A percentile compares a stretch with the other conserved stretches of the same genome.
Conservation (phyloP, 2,113 vertebrate species). For the Protobothrops flavoviridis region DNA sequence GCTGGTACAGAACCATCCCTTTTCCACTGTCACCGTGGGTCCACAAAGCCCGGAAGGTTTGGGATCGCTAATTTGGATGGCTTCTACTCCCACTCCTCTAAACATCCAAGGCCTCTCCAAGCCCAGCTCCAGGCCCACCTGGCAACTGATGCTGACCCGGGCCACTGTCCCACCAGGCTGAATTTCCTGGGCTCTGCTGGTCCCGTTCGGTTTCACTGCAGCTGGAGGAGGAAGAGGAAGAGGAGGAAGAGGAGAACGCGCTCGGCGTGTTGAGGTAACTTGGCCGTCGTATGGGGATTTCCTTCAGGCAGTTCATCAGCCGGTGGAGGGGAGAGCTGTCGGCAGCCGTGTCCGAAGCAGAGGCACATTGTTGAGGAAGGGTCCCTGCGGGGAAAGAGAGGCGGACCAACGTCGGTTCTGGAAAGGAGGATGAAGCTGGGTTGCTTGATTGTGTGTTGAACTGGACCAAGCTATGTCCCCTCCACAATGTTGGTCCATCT, state of each 20-base stretch:
- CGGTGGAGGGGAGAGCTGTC: neutral
- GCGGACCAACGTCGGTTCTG: neutral
- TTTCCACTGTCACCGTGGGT: neutral
- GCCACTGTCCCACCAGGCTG: neutral
- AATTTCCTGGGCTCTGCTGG: neutral
- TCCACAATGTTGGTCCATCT: neutral
- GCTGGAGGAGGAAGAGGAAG: constrained; percentile 3
- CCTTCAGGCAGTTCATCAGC: constrained; percentile 25
- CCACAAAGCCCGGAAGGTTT: neutral
- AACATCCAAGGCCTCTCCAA: too few relatives aligned
- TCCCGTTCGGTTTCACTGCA: neutral
- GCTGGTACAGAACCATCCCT: accelerated
- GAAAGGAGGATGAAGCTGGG: neutral
- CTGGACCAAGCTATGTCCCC: neutral
- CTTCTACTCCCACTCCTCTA: neutral
- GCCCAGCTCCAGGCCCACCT: neutral
- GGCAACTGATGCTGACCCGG: neutral
- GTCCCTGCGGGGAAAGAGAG: neutral
- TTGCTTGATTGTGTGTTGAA: neutral
- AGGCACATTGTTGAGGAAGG: neutral
- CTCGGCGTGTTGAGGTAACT: neutral
- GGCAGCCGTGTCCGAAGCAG: accelerated
- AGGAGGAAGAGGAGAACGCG: neutral
- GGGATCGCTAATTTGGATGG: neutral
- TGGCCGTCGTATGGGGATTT: neutral